Evolutionary conservation across 2,888 invertebrate species (phyloP), one percentile per base, ranked within the genome.

Genomic region (Loripinus fragilis): DNA sequence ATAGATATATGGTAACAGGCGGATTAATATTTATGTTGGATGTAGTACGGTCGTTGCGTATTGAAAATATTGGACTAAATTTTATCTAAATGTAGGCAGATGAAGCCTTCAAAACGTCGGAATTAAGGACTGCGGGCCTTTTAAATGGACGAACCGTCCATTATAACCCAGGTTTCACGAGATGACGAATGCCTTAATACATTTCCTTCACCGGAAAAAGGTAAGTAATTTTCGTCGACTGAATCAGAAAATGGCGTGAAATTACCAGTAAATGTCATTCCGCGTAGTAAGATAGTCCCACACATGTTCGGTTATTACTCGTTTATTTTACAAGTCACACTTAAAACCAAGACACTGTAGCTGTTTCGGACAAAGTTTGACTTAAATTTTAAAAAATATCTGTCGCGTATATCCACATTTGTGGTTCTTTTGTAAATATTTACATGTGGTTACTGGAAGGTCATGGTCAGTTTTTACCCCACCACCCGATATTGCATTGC

Each of bases 91-190:
- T 80, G 80, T 71, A 80, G 74, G 60, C 71, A 71, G 69, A 85
- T 81, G 85, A 78, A 81, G 72, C 82, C 82, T 83, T 80, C 82
- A 88, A 87, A 87, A 86, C 87, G 83, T 81, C 88, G 86, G 83
- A 80, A 78, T 83, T 79, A 80, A 80, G 52, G 65, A 83, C 65
- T 75, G 71, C 75, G 77, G 81, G 81, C 71, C 74, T 81, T 86
- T 87, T 92, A 90, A 84, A 92, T 92, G 98, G 98, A 98, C 97
- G 97, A 97, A 96, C 97, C 98, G 97, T 98, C 98, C 97, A 98
- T 98, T 96, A 98, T 98, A 95, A 97, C 98, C 95, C 97, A 98
- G 96, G 98, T 98, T 96, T 97, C 97, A 95, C 96, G 97, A 95
- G 98, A 98, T 96, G 98, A 98, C 96, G 98, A 98, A 95, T 97